Conservation (phyloP, 2,888 invertebrate species). For the Muscina levida region DNA sequence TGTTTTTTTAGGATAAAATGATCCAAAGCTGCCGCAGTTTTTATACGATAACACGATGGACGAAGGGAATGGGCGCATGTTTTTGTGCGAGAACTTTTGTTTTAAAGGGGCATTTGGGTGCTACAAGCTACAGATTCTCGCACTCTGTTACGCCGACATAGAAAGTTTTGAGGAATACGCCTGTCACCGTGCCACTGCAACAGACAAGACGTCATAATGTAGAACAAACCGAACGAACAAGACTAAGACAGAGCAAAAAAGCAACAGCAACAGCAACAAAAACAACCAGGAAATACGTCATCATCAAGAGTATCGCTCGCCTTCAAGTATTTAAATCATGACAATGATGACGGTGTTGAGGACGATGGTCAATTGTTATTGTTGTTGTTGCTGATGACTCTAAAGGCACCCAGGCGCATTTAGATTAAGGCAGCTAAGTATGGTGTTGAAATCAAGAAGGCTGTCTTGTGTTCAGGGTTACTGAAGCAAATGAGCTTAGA, state of each 20-base stretch:
- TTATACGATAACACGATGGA: too few relatives aligned
- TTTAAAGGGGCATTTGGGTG: slow-evolving; percentile 39
- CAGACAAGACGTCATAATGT: slow-evolving; percentile 64
- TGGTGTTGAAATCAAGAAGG: slow-evolving; percentile 11
- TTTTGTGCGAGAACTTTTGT: slow-evolving; percentile 37
- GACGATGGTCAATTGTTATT: not conserved
- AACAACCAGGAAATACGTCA: slow-evolving; percentile 57
- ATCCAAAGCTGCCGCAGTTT: not conserved
- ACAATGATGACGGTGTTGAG: not conserved
- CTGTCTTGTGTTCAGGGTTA: too few relatives aligned
- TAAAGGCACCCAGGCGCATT: not conserved
- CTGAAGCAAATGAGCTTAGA: too few relatives aligned
- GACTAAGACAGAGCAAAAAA: slow-evolving; percentile 31
- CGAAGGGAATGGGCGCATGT: not conserved
- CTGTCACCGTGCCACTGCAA: slow-evolving; percentile 60
- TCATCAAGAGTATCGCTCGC: slow-evolving; percentile 46
- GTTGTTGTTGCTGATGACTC: not conserved
- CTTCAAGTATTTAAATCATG: slow-evolving; percentile 34
- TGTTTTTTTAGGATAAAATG: slow-evolving; percentile 1
- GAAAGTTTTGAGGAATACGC: slow-evolving; percentile 58
- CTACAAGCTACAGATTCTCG: slow-evolving; percentile 13
- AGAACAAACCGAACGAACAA: slow-evolving; percentile 53
- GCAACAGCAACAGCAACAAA: slow-evolving; percentile 25
- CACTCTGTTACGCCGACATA: slow-evolving; percentile 13
- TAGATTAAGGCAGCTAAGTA: too few relatives aligned